These are phyloP conservation scores for Bubalus kerabau DNA, from an alignment of 2,113 vertebrate species.

Conservation along the genomic window DNA sequence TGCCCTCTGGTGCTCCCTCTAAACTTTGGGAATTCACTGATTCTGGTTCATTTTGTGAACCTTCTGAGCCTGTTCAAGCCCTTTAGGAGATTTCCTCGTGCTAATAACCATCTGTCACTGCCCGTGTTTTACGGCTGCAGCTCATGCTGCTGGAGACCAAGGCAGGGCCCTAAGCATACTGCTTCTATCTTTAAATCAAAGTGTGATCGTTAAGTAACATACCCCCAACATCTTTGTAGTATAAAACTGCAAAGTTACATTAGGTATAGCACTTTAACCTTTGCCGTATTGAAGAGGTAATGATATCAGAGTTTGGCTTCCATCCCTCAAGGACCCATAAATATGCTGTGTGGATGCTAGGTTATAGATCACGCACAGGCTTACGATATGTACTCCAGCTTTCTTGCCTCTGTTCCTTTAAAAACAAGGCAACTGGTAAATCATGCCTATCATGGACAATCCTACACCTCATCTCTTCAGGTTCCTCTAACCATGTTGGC, in stretches of 20 bases:
- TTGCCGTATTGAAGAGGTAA: slow-evolving; percentile 29
- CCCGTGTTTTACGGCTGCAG: background rate
- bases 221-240: background rate
- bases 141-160: background rate
- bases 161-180: slow-evolving; percentile 33
- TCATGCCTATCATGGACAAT: rapidly evolving
- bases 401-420: background rate
- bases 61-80: background rate
- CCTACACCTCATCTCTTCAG: background rate
- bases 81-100: background rate
- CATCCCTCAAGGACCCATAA: background rate
- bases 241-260: slow-evolving; percentile 19
- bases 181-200: slow-evolving; percentile 64
- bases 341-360: background rate
- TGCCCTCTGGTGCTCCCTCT: background rate
- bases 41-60: background rate
- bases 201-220: slow-evolving; percentile 38
- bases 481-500: background rate
- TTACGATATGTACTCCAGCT: rapidly evolving
- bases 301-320: slow-evolving; percentile 25
- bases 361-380: background rate
- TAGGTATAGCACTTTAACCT: slow-evolving; percentile 47
- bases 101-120: slow-evolving; percentile 51
- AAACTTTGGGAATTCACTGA: background rate
- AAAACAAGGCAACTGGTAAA: background rate